These are phyloP conservation scores for Petrolisthes manimaculis DNA, from an alignment of 2,888 invertebrate species.

Conservation along the genomic window DNA sequence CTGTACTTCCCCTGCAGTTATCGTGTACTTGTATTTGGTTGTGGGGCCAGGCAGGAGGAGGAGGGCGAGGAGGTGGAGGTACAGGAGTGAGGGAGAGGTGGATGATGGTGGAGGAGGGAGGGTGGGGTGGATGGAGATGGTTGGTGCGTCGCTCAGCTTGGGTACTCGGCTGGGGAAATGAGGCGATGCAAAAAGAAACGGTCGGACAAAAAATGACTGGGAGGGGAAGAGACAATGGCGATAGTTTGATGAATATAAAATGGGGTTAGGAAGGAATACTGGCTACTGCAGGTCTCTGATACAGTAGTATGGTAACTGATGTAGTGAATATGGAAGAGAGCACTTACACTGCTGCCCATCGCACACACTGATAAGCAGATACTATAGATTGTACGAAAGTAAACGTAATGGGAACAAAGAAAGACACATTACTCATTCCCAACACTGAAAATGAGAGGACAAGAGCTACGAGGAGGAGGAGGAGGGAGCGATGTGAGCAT, in stretches of 20 bases:
- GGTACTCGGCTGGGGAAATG: slow-evolving; percentile 7
- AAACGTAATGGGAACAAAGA: neutral
- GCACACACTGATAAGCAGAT: neutral
- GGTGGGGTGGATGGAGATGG: neutral
- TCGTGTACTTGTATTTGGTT: slow-evolving; percentile 6
- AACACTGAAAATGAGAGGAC: slow-evolving; percentile 10
- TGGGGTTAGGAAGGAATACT: neutral
- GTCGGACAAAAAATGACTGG: neutral
- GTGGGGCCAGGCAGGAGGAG: neutral
- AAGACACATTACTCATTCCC: slow-evolving; percentile 13
- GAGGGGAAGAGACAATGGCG: slow-evolving; percentile 8
- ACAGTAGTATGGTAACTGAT: neutral
- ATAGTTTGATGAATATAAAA: neutral
- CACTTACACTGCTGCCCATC: neutral
- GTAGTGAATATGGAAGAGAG: neutral
- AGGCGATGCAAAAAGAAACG: slow-evolving; percentile 31
- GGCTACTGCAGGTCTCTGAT: neutral
- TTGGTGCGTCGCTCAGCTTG: neutral
- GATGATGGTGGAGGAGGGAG: neutral
- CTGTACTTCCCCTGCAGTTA: slow-evolving; percentile 29
- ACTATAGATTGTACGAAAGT: neutral
- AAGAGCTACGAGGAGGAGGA: slow-evolving; percentile 21
- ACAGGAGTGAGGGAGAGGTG: slow-evolving; percentile 12
- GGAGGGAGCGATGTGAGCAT: neutral
- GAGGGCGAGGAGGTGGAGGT: slow-evolving; percentile 18